Evolutionary conservation across 1,140 invertebrate genomes (phyloP), one percentile per base, ranked within the genome.

Genomic region (Tachypleus tridentatus): DNA sequence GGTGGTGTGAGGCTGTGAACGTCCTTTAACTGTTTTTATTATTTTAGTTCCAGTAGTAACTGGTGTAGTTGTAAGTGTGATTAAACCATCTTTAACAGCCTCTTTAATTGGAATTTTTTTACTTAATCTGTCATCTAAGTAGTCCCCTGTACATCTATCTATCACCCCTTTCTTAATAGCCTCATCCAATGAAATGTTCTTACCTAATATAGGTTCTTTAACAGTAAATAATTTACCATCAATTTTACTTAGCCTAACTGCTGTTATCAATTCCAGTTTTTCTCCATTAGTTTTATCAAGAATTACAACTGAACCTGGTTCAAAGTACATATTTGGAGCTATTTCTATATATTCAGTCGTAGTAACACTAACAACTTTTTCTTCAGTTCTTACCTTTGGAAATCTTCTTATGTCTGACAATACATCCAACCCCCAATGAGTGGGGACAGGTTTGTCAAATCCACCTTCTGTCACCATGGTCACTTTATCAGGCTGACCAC

Each of bases 91-190:
- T 73, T 88, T 82, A 60, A 93, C 77, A 3, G 91, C 91, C 72
- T 90, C 84, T 7, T 82, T 77, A 64, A 94, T 80, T 9, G 85
- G 80, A 65, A 89, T 77, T 57, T 81, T 75, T 74, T 85, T 65
- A 48, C 61, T 62, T 4, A 68, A 49, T 61, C 52, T 65, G 11
- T 61, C 59, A 58, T 68, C 80, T 73, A 67, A 84, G 80, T 66
- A 87, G 86, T 83, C 75, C 59, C 86, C 86, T 72, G 82, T 83
- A 68, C 87, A 81, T 59, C 83, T 80, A 76, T 93, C 86, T 51
- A 97, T 80, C 50, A 88, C 78, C 52, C 87, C 87, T 64, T 80
- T 83, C 56, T 85, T 81, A 68, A 96, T 86, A 4, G 93, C 94
- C 74, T 88, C 83, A 65, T 85, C 79, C 11, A 97, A 88, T 88